phyloP scores from a whole-genome alignment of 2,113 vertebrate species.

The Accipiter virgatus region DNA sequence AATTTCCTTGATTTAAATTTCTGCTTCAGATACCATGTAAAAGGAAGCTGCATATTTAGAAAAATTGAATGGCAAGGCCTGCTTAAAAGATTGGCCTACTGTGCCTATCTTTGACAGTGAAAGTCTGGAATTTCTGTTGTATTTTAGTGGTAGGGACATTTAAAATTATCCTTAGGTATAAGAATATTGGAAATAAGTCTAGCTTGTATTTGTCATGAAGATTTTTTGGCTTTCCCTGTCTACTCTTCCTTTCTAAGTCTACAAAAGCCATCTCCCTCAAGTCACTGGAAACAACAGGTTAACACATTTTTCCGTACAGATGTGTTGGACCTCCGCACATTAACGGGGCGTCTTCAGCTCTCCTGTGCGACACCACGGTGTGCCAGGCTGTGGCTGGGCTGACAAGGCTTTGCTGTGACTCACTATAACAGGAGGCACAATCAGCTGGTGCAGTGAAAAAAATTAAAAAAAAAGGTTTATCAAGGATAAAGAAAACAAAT shows the following conservation, averaged over 20 bases:
- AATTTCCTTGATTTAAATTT: not conserved
- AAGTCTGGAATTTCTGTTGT: not conserved
- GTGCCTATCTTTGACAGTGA: not conserved
- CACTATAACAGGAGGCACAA: not conserved
- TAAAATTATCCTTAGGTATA: not conserved
- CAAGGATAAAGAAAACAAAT: constrained; percentile 37
- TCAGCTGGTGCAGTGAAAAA: constrained; percentile 33
- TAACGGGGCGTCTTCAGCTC: not conserved
- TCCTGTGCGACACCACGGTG: not conserved
- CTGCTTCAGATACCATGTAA: not conserved
- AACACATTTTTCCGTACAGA: not conserved
- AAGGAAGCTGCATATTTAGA: not conserved
- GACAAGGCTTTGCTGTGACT: not conserved
- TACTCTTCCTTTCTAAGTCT: not conserved
- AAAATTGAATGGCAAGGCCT: not conserved
- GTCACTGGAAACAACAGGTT: not conserved
- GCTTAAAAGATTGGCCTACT: not conserved
- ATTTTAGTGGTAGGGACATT: not conserved
- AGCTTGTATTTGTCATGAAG: not conserved
- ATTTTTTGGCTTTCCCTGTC: not conserved
- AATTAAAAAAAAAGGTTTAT: not conserved
- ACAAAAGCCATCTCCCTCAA: not conserved
- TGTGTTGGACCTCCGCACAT: not conserved
- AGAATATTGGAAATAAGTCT: not conserved
- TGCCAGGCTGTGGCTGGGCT: not conserved